Base-by-base conservation (phyloP, 1,140 invertebrate genomes). In the Macrocentrus cingulum region DNA sequence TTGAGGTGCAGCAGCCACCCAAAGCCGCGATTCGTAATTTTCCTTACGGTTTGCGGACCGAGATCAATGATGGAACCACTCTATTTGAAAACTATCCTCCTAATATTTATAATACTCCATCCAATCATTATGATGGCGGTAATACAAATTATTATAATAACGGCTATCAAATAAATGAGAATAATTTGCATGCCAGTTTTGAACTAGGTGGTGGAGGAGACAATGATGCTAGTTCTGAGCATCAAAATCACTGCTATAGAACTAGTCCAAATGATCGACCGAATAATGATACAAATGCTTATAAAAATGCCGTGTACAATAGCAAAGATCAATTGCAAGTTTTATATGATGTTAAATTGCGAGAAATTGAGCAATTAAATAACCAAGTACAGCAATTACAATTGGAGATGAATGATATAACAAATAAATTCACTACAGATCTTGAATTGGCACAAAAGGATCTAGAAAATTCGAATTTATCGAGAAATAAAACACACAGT, bases 251-350 rank as follows among this genome's bases (percentile, higher is more conserved):
- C 57, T 67, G 67, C 29, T 70, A 64, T 18, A 66, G 72, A 61
- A 61, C 62, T 23, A 69, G 66, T 63, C 63, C 69, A 4, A 74
- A 75, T 59, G 73, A 69, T 22, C 64, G 63, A 50, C 48, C 65
- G 13, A 51, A 41, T 7, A 64, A 70, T 23, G 64, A 73, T 8
- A 56, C 54, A 36, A 49, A 29, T 41, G 66, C 63, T 11, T 75
- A 75, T 50, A 74, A 72, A 56, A 61, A 52, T 3, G 62, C 70
- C 1, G 71, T 74, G n/a, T 72, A 68, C 23, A 62, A 70, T 32
- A 74, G 70, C 46, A 71, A 70, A 36, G 70, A 76, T 15, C 72
- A 75, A 60, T 46, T 76, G n/a, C 65, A 75, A 59, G 70, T 76
- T 49, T 60, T 77, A 6, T 72, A 71, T 51, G 54, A 57, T n/a